Conservation (phyloP, 1,140 invertebrate species). For the Drosophila sturtevanti region DNA sequence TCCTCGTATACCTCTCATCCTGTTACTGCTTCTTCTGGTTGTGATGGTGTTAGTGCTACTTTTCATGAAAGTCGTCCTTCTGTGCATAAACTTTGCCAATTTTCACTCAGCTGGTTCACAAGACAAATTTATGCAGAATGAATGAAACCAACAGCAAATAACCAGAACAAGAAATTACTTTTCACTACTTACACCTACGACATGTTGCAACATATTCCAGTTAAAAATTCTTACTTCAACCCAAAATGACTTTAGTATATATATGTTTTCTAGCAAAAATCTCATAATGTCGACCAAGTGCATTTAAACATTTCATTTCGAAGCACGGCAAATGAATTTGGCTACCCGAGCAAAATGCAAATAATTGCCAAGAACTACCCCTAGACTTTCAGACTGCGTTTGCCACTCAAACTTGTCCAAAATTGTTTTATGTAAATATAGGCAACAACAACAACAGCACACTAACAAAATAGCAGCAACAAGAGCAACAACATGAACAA, state of each 20-base stretch:
- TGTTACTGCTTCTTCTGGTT: neutral
- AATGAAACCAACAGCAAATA: conserved; percentile 37
- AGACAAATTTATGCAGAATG: conserved; percentile 53
- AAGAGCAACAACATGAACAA: conserved; percentile 4
- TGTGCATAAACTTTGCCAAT: conserved; percentile 69
- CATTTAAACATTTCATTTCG: conserved; percentile 35
- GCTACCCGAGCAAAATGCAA: conserved; percentile 55
- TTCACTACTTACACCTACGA: conserved; percentile 22
- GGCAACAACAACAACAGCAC: conserved; percentile 49
- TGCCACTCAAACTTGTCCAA: conserved; percentile 68
- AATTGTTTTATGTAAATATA: conserved; percentile 81
- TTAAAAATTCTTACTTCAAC: conserved; percentile 32
- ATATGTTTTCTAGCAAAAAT: conserved; percentile 23
- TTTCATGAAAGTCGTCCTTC: neutral
- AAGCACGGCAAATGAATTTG: conserved; percentile 49
- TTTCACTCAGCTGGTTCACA: conserved; percentile 61
- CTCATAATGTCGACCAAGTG: conserved; percentile 36
- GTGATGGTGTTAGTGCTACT: neutral
- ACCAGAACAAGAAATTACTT: conserved; percentile 14
- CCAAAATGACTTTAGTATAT: conserved; percentile 22
- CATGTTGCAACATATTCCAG: conserved; percentile 48
- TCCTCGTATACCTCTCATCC: neutral
- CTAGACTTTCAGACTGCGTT: conserved; percentile 24
- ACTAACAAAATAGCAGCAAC: neutral
- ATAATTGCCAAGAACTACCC: conserved; percentile 60